Evolutionary conservation across 2,888 invertebrate genomes (phyloP).

Genomic region (Ochropleura leucogaster): DNA sequence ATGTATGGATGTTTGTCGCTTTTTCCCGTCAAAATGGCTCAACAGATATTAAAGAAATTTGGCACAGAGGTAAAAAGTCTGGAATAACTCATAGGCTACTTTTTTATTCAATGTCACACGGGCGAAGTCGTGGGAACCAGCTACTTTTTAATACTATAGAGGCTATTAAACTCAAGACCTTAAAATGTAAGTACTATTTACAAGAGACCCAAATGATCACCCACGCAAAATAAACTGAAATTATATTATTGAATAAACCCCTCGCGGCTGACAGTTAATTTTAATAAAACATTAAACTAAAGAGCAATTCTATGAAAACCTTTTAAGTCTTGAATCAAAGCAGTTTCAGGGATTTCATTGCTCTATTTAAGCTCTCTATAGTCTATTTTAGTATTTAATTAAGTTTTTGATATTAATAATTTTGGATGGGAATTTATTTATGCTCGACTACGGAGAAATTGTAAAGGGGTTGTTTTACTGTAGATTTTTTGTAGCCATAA

Average conservation of each 20-base stretch:
- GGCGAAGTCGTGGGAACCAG: too few relatives aligned
- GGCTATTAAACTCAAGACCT: slow-evolving; percentile 19
- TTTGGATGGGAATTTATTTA: not conserved
- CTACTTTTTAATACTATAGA: too few relatives aligned
- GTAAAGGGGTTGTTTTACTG: not conserved
- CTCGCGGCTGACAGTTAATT: slow-evolving; percentile 6
- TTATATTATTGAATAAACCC: not conserved
- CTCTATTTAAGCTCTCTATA: slow-evolving; percentile 9
- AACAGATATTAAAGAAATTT: too few relatives aligned
- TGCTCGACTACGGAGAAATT: not conserved
- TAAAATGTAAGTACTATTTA: not conserved
- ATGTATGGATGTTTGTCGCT: too few relatives aligned
- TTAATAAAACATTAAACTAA: not conserved
- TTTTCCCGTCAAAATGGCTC: too few relatives aligned
- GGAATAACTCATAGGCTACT: too few relatives aligned
- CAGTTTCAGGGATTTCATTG: slow-evolving; percentile 20
- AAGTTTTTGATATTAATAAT: slow-evolving; percentile 1
- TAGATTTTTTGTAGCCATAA: too few relatives aligned
- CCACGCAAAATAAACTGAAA: slow-evolving; percentile 21
- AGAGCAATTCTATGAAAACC: slow-evolving; percentile 14
- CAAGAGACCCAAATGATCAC: not conserved
- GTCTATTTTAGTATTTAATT: not conserved
- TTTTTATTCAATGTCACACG: too few relatives aligned
- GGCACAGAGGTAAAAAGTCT: too few relatives aligned
- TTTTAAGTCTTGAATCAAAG: slow-evolving; percentile 12